Base-by-base conservation (phyloP, 2,113 vertebrate genomes). In the Lathamus discolor region DNA sequence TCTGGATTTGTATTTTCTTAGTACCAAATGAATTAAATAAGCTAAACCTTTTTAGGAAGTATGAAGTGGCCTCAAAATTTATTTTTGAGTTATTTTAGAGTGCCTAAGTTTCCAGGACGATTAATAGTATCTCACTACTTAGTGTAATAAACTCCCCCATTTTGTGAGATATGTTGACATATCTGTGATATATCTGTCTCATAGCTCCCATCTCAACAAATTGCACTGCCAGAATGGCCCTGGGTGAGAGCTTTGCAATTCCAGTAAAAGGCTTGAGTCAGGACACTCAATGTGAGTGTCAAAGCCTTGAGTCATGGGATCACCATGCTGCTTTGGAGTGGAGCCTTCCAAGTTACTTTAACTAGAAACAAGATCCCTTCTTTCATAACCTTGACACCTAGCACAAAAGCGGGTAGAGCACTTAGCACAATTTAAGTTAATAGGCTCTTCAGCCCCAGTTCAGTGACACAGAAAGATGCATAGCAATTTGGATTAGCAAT, bases 11-110 rank as follows among this genome's bases (percentile, higher is more conserved):
- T 95, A 96, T 93, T 92, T 96, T 93, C 74, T 70, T 95, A 86
- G 70, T 86, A 79, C 48, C 85, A 96, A 96, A 92, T 86, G 49
- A 95, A 97, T 89, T 54, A 97, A 91, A 93, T 83, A 88, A 95
- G 81, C 29, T 69, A 91, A 95, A 92, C 48, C 62, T 59, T 95
- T 95, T 86, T 49, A 96, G 68, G 89, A 97, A 94, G 73, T 62
- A 48, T 78, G 59, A 96, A 96, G 74, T 83, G 62, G 54, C 76
- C 76, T 93, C 84, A 84, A 43, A 97, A 92, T 61, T 11, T 90
- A 96, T 83, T 83, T 57, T 3, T 54, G 92, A 88, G 52, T 84
- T 91, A 73, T 74, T 90, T 90, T 37, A 74, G 31, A 66, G 37
- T 52, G 29, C 10, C 10, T 43, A 52, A 19, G 7, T 67, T 86